Percentiles rank a stretch among this genome's conserved stretches.
These are phyloP conservation scores for Zenarchopterus dispar DNA, from an alignment of 2,797 vertebrate genomes.

Conservation along the genomic window DNA sequence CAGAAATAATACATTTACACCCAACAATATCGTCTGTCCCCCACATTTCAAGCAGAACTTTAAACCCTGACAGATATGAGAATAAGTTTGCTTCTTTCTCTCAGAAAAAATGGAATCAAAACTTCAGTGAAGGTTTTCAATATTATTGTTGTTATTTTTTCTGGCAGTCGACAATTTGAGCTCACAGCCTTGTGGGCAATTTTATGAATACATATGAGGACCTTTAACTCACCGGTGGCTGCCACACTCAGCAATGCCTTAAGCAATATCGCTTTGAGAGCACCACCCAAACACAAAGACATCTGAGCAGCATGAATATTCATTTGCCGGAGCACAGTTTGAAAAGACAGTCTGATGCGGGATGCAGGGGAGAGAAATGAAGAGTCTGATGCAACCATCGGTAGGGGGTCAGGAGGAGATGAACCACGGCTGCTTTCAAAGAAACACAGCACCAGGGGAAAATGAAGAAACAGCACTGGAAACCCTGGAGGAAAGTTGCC, in stretches of 20 bases:
- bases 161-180: constrained; percentile 63
- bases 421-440: constrained; percentile 22
- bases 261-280: constrained; percentile 75
- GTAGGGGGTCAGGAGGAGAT: constrained; percentile 16
- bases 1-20: constrained; percentile 44
- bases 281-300: constrained; percentile 73
- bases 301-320: constrained; percentile 69
- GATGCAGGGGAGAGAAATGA: constrained; percentile 36
- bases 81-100: constrained; percentile 36
- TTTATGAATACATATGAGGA: constrained; percentile 78
- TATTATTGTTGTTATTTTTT: constrained; percentile 12
- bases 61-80: constrained; percentile 52
- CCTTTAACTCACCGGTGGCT: constrained; percentile 68
- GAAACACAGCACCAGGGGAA: constrained; percentile 15
- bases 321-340: constrained; percentile 49
- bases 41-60: constrained; percentile 65
- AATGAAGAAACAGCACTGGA: constrained; percentile 30
- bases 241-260: constrained; percentile 66
- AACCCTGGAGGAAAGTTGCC: constrained; percentile 52
- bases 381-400: constrained; percentile 28
- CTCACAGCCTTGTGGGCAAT: constrained; percentile 67
- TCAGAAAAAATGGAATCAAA: constrained; percentile 50
- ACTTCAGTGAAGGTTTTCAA: constrained; percentile 33
- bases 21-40: constrained; percentile 44
- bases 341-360: constrained; percentile 48